Conservation (phyloP, 2,888 invertebrate species). For the Amphipyra berbera region DNA sequence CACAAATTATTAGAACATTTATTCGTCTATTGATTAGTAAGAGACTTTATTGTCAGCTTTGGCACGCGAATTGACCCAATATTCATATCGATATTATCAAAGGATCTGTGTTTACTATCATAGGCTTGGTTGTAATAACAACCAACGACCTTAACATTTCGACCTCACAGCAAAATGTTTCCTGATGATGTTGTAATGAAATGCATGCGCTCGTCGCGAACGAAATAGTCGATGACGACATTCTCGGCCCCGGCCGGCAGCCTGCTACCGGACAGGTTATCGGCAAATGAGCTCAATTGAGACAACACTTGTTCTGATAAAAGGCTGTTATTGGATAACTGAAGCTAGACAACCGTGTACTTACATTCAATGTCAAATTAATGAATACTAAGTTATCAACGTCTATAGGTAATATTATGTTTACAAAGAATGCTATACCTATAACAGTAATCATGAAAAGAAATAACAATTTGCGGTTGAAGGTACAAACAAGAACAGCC, state of each 20-base stretch:
- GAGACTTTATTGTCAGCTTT: slow-evolving; percentile 13
- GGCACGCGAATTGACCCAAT: slow-evolving; percentile 39
- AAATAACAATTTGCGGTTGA: slow-evolving; percentile 9
- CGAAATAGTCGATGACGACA: slow-evolving; percentile 78
- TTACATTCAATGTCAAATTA: slow-evolving; percentile 62
- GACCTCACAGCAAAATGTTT: slow-evolving; percentile 64
- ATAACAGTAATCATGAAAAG: slow-evolving; percentile 12
- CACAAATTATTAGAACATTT: slow-evolving; percentile 11
- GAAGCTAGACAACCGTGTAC: slow-evolving; percentile 49
- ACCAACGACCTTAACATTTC: slow-evolving; percentile 58
- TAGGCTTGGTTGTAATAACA: slow-evolving; percentile 34
- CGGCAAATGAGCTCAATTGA: slow-evolving; percentile 80
- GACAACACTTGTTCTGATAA: slow-evolving; percentile 68
- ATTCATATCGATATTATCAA: slow-evolving; percentile 23
- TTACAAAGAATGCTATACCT: slow-evolving; percentile 4
- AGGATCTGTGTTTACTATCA: slow-evolving; percentile 34
- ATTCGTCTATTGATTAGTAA: slow-evolving; percentile 29
- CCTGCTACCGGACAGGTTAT: slow-evolving; percentile 70
- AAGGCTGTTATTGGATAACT: slow-evolving; percentile 65
- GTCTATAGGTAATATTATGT: too few species aligned
- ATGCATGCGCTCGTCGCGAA: slow-evolving; percentile 56
- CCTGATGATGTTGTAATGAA: slow-evolving; percentile 61
- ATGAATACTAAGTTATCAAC: slow-evolving; percentile 38
- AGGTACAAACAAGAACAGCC: slow-evolving; percentile 24
- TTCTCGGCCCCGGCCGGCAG: slow-evolving; percentile 37